Conservation (phyloP, 2,797 vertebrate genomes). For the Pangasius macronema region DNA sequence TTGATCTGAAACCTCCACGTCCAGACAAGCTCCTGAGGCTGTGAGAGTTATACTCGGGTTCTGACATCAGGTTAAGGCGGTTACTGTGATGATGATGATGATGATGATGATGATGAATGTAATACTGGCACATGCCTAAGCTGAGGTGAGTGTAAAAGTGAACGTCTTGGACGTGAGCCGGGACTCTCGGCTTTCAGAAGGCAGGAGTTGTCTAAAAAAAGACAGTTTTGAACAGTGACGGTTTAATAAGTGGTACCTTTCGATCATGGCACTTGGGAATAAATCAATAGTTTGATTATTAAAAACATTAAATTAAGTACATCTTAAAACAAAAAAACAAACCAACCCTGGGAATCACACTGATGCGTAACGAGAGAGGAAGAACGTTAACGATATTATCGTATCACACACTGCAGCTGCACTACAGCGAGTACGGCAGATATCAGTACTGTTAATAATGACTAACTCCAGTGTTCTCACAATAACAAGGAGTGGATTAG, state of each 20-base stretch:
- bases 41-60: neutral
- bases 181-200: conserved; percentile 1
- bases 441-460: neutral
- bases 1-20: neutral
- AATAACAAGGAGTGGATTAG: neutral
- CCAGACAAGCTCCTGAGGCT: neutral
- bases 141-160: neutral
- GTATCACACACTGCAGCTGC: neutral
- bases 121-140: neutral
- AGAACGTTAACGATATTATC: neutral
- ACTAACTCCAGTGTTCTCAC: neutral
- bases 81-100: neutral
- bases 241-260: conserved; percentile 18
- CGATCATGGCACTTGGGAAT: conserved; percentile 16
- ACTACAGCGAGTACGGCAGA: neutral
- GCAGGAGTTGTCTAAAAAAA: neutral
- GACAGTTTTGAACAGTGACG: neutral
- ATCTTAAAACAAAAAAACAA: neutral
- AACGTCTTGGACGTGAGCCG: neutral
- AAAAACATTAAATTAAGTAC: conserved; percentile 7
- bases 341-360: neutral
- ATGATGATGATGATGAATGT: neutral
- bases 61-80: neutral
- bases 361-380: neutral
- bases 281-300: neutral